Base-by-base conservation (phyloP, 1,140 invertebrate species). In the Rhopalosiphum maidis region DNA sequence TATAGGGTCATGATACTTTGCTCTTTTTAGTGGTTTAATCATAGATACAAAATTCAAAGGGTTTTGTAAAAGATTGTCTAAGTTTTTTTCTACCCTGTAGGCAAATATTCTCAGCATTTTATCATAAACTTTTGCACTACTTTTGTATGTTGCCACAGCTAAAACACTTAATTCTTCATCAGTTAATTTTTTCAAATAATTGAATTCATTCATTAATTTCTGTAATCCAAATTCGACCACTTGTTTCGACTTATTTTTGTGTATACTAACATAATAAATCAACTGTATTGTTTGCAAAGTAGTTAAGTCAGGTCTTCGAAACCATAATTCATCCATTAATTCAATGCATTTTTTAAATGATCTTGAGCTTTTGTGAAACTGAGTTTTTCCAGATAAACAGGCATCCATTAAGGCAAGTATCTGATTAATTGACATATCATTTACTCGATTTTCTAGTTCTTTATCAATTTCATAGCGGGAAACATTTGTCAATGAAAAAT, bases 131-230 rank as follows among this genome's bases (percentile, higher is more conserved):
- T 93, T 93, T 8, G 48, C 82, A 51, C 82, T 30, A 93, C 46
- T 86, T 55, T 86, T 93, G 35, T 93, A 93, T 54, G 91, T 93
- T 51, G 91, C 48, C 25, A 86, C 48, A 54, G 48, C 91, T 85
- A 93, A 55, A 41, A 86, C 30, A 86, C 91, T 93, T n/a, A 93
- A 23, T 93, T 93, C 91, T 55, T 93, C 91, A 86, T 93, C 82
- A 93, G n/a, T 86, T 30, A 93, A 86, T 86, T 86, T n/a, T 86
- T 86, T 93, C 22, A 93, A 83, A 85, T 93, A 86, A 85, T 43
- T 43, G 0, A 93, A 41, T 51, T 93, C 91, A 86, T 93, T 93
- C 35, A 85, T 54, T 54, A 93, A 51, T 93, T 93, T 93, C 8
- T 93, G 68, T n/a, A 93, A 93, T 85, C 91, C 91, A 86, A 41